A percentile compares a stretch with the other conserved stretches of the same genome.
Conservation (phyloP, 2,888 invertebrate species). For the Cephonodes hylas region DNA sequence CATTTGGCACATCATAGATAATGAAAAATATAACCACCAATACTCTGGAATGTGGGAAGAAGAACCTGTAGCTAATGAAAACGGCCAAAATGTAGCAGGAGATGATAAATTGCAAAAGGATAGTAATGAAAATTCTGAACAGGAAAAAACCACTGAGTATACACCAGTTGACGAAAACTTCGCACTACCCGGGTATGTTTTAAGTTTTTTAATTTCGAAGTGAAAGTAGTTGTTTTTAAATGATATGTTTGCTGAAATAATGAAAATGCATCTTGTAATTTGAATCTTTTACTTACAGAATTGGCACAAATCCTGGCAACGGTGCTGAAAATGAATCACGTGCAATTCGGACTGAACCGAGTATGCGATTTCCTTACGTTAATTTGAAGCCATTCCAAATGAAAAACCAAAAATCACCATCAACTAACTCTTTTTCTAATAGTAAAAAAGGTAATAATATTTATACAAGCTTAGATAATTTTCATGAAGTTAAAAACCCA, state of each 20-base stretch:
- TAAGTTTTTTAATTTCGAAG: neutral
- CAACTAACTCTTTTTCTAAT: slow-evolving; percentile 37
- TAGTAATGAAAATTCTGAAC: slow-evolving; percentile 18
- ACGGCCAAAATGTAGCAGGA: slow-evolving; percentile 20
- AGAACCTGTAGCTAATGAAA: slow-evolving; percentile 39
- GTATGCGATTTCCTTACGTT: slow-evolving; percentile 68
- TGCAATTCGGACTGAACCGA: slow-evolving; percentile 68
- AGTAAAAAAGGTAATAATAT: slow-evolving; percentile 60
- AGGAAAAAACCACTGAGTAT: slow-evolving; percentile 16
- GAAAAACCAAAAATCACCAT: slow-evolving; percentile 53
- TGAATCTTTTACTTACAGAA: slow-evolving; percentile 48
- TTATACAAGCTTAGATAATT: slow-evolving; percentile 61
- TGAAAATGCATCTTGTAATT: neutral
- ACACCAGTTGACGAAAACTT: slow-evolving; percentile 56
- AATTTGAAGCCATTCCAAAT: slow-evolving; percentile 72
- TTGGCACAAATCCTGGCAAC: slow-evolving; percentile 61
- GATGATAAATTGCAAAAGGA: slow-evolving; percentile 18
- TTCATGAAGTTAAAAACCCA: slow-evolving; percentile 59
- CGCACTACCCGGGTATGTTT: slow-evolving; percentile 67
- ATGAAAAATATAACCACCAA: slow-evolving; percentile 58
- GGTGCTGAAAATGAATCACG: slow-evolving; percentile 74
- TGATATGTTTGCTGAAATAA: neutral
- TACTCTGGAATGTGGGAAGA: slow-evolving; percentile 62
- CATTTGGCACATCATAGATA: slow-evolving; percentile 75
- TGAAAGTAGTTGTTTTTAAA: neutral